Conservation (phyloP, 2,888 invertebrate species). For the Amphipoea oculea region DNA sequence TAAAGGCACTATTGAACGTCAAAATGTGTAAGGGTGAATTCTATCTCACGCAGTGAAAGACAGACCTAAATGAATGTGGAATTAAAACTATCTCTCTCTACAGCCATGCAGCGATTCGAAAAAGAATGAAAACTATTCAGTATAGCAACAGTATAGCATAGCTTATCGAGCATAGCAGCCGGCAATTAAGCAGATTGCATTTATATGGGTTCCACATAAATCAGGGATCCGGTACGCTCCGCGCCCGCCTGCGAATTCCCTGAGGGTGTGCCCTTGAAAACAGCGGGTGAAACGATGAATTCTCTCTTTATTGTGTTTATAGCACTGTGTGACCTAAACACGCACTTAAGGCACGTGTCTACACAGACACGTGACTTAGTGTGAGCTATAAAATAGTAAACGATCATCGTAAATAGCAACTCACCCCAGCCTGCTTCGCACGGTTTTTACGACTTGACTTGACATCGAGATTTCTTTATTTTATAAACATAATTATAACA, state of each 20-base stretch:
- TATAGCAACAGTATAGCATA: conserved; percentile 58
- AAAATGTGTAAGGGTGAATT: too few relatives aligned
- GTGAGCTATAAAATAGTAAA: too few relatives aligned
- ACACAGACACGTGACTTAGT: too few relatives aligned
- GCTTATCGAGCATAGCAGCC: conserved; percentile 80
- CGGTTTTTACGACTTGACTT: background rate
- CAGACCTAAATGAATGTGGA: background rate
- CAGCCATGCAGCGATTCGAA: conserved; percentile 40
- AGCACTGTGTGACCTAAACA: too few relatives aligned
- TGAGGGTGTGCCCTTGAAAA: conserved; percentile 70
- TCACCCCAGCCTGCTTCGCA: background rate
- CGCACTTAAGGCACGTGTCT: too few relatives aligned
- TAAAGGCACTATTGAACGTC: too few relatives aligned
- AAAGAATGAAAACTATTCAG: conserved; percentile 68
- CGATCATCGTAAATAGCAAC: too few relatives aligned
- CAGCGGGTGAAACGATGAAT: conserved; percentile 50
- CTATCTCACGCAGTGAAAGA: background rate
- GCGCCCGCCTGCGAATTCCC: conserved; percentile 79
- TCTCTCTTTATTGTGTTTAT: background rate
- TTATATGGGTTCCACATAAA: conserved; percentile 89
- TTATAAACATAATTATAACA: background rate
- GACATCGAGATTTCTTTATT: background rate
- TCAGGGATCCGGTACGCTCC: conserved; percentile 84
- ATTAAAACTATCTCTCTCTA: conserved; percentile 28
- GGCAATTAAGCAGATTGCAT: conserved; percentile 89